Evolutionary conservation across 1,140 invertebrate genomes (phyloP).

Genomic region (Wasmannia auropunctata): DNA sequence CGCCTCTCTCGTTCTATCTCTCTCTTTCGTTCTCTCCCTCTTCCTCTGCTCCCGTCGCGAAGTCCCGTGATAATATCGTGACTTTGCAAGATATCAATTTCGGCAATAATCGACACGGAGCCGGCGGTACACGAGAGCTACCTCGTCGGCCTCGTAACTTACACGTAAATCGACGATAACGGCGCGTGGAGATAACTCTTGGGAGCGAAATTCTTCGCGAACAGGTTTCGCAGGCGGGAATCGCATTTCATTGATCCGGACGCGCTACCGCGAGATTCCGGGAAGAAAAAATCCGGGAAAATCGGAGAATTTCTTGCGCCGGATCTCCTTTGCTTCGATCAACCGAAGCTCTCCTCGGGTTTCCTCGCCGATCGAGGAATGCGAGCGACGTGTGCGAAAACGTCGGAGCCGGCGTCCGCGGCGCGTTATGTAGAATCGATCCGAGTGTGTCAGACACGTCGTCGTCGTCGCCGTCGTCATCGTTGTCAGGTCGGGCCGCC

Average conservation of each 20-base stretch:
- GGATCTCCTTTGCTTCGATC: neutral
- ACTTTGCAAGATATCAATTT: constrained; percentile 37
- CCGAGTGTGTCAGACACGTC: constrained; percentile 77
- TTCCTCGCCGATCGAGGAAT: neutral
- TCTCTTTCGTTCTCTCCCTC: neutral
- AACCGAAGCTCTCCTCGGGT: neutral
- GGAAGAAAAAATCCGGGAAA: neutral
- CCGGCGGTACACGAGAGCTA: constrained; percentile 1
- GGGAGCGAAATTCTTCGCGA: neutral
- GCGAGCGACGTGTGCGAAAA: constrained; percentile 37
- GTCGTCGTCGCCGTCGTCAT: constrained; percentile 73
- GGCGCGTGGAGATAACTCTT: neutral
- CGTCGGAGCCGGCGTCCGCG: constrained; percentile 53
- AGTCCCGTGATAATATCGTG: constrained; percentile 17
- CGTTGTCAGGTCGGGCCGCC: constrained; percentile 74
- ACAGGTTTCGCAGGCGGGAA: neutral
- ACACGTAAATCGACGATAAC: constrained; percentile 8
- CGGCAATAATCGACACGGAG: constrained; percentile 14
- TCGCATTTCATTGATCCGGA: neutral
- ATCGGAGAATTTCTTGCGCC: neutral
- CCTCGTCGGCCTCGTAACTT: neutral
- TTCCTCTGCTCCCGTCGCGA: neutral
- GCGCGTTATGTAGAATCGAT: constrained; percentile 71
- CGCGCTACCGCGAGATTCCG: neutral
- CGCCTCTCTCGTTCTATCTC: neutral